phyloP scores from a whole-genome alignment of 2,797 vertebrate species.

The Amphiprion clarkii region DNA sequence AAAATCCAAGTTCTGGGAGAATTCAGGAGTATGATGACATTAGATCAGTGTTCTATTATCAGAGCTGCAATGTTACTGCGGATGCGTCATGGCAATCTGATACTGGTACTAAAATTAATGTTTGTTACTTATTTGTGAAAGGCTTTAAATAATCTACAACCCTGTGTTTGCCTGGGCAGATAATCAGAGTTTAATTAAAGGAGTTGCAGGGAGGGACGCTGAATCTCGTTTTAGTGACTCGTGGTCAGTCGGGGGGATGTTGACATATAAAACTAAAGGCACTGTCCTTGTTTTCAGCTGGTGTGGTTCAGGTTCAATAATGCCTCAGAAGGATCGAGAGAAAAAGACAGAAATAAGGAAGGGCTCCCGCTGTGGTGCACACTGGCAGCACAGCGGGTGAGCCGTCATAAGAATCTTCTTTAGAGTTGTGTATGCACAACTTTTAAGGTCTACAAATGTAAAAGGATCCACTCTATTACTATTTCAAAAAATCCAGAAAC shows the following conservation, averaged over 20 bases:
- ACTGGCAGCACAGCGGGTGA: constrained; percentile 65
- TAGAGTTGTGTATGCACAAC: constrained; percentile 84
- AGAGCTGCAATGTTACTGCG: not conserved
- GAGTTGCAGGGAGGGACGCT: constrained; percentile 32
- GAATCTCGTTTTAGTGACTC: constrained; percentile 72
- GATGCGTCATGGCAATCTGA: constrained; percentile 7
- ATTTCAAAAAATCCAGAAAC: constrained; percentile 77
- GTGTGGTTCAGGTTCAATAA: constrained; percentile 90
- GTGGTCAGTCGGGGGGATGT: constrained; percentile 65
- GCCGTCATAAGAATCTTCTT: constrained; percentile 79
- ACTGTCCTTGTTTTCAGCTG: constrained; percentile 90
- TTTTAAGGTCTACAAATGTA: constrained; percentile 82
- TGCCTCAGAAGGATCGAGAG: constrained; percentile 85
- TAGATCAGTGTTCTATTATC: constrained; percentile 3
- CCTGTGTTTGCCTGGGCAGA: constrained; percentile 28
- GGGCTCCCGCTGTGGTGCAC: constrained; percentile 51
- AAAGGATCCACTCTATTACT: constrained; percentile 72
- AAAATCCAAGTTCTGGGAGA: constrained; percentile 15
- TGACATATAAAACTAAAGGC: constrained; percentile 87
- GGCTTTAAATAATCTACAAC: constrained; percentile 35
- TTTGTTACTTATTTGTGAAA: constrained; percentile 27
- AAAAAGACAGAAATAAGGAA: constrained; percentile 75
- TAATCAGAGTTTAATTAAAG: constrained; percentile 41
- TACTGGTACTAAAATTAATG: constrained; percentile 24
- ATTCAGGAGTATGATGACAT: not conserved